Percentiles rank a stretch among this genome's conserved stretches.
These are phyloP conservation scores for Acanthurus tractus DNA, from an alignment of 2,797 vertebrate species.

Conservation along the genomic window DNA sequence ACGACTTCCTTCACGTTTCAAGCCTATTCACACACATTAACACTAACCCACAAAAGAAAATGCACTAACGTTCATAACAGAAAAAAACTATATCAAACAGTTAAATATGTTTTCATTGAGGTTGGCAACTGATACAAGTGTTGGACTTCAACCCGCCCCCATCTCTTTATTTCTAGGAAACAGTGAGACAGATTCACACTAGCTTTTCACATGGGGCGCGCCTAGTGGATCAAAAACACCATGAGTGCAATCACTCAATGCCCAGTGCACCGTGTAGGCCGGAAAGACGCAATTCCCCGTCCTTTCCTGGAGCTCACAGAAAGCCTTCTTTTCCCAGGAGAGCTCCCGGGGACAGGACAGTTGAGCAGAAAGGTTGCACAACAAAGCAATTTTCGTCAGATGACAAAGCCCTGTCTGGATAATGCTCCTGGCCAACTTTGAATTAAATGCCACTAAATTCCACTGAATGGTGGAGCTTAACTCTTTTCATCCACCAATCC, in stretches of 20 bases:
- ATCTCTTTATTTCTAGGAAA: slow-evolving; percentile 48
- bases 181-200: slow-evolving; percentile 23
- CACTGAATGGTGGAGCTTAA: slow-evolving; percentile 45
- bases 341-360: slow-evolving; percentile 36
- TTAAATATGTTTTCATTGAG: slow-evolving; percentile 26
- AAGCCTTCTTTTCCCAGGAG: slow-evolving; percentile 53
- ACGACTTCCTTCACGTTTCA: slow-evolving; percentile 53
- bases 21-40: slow-evolving; percentile 14
- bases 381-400: slow-evolving; percentile 63
- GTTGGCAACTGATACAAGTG: slow-evolving; percentile 33
- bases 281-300: slow-evolving; percentile 57
- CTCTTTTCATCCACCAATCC: slow-evolving; percentile 40
- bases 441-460: slow-evolving; percentile 69
- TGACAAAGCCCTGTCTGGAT: slow-evolving; percentile 52
- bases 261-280: slow-evolving; percentile 7
- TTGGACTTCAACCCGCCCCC: slow-evolving; percentile 47
- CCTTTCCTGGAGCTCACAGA: slow-evolving; percentile 64
- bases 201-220: slow-evolving; percentile 32
- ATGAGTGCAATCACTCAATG: slow-evolving; percentile 38
- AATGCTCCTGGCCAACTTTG: slow-evolving; percentile 31
- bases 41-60: slow-evolving; percentile 29
- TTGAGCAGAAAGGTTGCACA: slow-evolving; percentile 65
- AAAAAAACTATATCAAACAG: slow-evolving; percentile 32
- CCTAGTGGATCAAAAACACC: slow-evolving; percentile 43
- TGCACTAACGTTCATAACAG: not conserved